Conservation (phyloP, 2,888 invertebrate genomes). For the Acrobasis consociella region DNA sequence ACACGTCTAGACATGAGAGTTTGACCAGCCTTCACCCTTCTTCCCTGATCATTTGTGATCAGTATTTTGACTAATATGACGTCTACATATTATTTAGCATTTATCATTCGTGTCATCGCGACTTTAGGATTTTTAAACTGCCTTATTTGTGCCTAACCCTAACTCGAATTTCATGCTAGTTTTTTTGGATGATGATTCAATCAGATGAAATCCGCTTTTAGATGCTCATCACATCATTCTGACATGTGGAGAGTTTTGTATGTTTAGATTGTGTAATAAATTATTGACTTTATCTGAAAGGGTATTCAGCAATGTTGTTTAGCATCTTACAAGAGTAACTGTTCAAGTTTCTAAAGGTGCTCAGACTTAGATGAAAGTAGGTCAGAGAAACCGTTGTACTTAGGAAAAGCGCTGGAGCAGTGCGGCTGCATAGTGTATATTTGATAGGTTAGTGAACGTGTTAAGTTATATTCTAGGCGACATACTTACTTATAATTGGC, state of each 20-base stretch:
- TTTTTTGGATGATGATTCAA: slow-evolving; percentile 59
- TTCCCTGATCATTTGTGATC: slow-evolving; percentile 59
- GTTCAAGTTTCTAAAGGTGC: slow-evolving; percentile 42
- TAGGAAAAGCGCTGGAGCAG: slow-evolving; percentile 49
- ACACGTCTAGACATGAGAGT: slow-evolving; percentile 58
- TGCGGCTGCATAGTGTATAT: slow-evolving; percentile 7
- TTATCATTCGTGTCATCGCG: slow-evolving; percentile 73
- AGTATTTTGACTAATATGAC: slow-evolving; percentile 62
- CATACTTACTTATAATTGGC: background rate
- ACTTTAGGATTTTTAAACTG: slow-evolving; percentile 53
- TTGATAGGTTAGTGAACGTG: slow-evolving; percentile 5
- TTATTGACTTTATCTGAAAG: background rate
- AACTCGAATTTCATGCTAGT: slow-evolving; percentile 53
- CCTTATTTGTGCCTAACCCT: slow-evolving; percentile 60
- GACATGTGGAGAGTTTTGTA: slow-evolving; percentile 27
- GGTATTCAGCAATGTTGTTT: slow-evolving; percentile 1
- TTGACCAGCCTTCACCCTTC: slow-evolving; percentile 57
- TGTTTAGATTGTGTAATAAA: slow-evolving; percentile 18
- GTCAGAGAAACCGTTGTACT: slow-evolving; percentile 47
- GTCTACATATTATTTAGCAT: slow-evolving; percentile 65
- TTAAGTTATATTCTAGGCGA: background rate
- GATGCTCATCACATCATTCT: slow-evolving; percentile 28
- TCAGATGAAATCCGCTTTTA: slow-evolving; percentile 40
- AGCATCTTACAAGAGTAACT: slow-evolving; percentile 37
- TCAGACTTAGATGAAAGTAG: slow-evolving; percentile 51